Evolutionary conservation across 2,888 invertebrate genomes (phyloP).

Genomic region (Megaustenia siamemsis): DNA sequence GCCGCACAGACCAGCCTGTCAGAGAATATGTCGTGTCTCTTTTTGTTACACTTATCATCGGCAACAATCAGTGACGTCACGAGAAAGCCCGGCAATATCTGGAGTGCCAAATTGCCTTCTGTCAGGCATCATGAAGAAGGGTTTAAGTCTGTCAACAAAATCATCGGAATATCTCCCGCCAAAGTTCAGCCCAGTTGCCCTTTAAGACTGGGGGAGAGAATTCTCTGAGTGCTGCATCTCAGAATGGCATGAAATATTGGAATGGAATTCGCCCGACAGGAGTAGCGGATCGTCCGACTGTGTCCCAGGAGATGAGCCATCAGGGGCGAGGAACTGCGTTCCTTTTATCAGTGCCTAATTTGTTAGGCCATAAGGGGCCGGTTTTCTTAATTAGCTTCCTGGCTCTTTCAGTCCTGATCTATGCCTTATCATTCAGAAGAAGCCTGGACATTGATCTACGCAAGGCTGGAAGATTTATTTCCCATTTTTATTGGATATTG

Average conservation of each 20-base stretch:
- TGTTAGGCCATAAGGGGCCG: conserved; percentile 59
- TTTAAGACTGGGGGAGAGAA: conserved; percentile 5
- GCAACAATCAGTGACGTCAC: conserved; percentile 49
- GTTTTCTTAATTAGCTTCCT: conserved; percentile 58
- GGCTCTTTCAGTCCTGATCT: conserved; percentile 55
- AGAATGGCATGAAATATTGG: conserved; percentile 58
- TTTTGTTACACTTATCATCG: conserved; percentile 38
- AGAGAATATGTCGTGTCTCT: not conserved
- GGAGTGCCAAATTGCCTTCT: conserved; percentile 51
- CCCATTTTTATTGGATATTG: conserved; percentile 61
- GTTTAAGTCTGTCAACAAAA: conserved; percentile 52
- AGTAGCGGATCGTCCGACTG: conserved; percentile 10
- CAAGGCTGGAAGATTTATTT: conserved; percentile 58
- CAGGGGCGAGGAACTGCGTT: conserved; percentile 46
- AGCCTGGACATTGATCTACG: conserved; percentile 54
- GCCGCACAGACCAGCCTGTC: not conserved
- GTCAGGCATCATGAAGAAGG: conserved; percentile 45
- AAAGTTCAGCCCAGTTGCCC: conserved; percentile 31
- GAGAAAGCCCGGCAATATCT: conserved; percentile 16
- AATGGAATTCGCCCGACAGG: conserved; percentile 44
- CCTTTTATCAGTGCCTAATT: conserved; percentile 61
- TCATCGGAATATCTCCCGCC: conserved; percentile 30
- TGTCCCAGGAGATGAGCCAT: conserved; percentile 36
- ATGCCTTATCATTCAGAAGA: conserved; percentile 61
- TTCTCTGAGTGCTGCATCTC: not conserved